Evolutionary conservation across 2,113 vertebrate genomes (phyloP), one percentile per base, ranked within the genome.

Genomic region (Albula goreensis): DNA sequence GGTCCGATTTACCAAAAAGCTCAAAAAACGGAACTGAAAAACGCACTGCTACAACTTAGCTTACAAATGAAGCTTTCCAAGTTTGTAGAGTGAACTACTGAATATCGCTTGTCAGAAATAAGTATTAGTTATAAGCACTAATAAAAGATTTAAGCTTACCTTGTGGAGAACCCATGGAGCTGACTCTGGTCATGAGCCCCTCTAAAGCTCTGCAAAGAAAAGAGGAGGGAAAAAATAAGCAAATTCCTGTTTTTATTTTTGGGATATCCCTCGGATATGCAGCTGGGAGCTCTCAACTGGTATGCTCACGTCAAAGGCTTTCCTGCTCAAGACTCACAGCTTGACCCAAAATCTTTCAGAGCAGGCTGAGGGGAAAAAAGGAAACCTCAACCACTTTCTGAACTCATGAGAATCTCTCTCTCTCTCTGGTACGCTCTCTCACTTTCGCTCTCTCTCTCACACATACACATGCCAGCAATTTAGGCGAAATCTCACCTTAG

Each of bases 321-420:
- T 91, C 89, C 90, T 91, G 90, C 89, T 81, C 85, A 81, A 88
- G 78, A 86, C 86, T 80, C 53, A 50, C 87, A 88, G 90, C 89
- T 89, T 89, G 87, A 91, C 83, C 17, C 3, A 85, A 11, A 49
- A 22, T 22, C 66, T 70, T 19, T 52, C 85, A 60, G 84, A 82
- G 81, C 80, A 84, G 49, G 77, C 70, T 49, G 5, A 63, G 80
- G 31, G 19, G 2, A 3, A 10, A 31, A 41, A 48, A 48, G 41
- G 19, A 70, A 48, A 11, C 49, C 49, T 50, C 41, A 50, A 50
- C 15, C 50, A 51, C 50, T 80, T 50, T 80, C 79, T 51, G 7
- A 80, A 51, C 3, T 9, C 15, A 49, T 13, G 48, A 19, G 79
- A 80, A 9, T 15, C 10, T 80, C 70, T 31, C 70, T 10, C 22